Conservation (phyloP, 92 coral and sea anemone species). For the Epizoanthus scotinus region DNA sequence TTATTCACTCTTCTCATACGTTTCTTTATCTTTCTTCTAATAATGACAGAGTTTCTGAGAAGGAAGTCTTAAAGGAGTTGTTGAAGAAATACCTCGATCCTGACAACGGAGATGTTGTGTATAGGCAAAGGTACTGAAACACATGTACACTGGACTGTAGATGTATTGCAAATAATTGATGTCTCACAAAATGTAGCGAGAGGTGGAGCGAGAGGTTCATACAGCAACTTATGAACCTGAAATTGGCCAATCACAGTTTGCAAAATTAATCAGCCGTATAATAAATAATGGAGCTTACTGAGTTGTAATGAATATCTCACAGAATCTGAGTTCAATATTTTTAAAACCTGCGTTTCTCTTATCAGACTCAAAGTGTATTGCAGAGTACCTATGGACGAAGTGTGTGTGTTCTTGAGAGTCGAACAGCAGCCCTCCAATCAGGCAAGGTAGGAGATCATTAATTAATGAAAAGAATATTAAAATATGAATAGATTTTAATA, state of each 20-base stretch:
- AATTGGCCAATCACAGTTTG: no score
- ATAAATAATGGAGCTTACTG: no score
- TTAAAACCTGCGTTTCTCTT: neutral
- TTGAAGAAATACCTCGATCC: conserved; percentile 84
- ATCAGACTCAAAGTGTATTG: conserved; percentile 75
- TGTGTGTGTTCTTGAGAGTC: conserved; percentile 67
- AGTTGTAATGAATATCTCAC: neutral
- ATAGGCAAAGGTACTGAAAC: conserved; percentile 87
- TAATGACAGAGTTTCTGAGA: conserved; percentile 78
- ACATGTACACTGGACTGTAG: neutral
- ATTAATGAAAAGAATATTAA: neutral
- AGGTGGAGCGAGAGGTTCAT: no score
- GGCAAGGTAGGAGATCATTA: conserved; percentile 47
- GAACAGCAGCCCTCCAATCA: conserved; percentile 74
- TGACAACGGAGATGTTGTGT: conserved; percentile 73
- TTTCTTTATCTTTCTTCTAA: neutral
- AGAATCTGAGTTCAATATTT: neutral
- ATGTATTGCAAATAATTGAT: neutral
- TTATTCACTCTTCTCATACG: neutral
- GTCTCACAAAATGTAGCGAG: neutral
- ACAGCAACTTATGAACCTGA: no score
- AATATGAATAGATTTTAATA: neutral
- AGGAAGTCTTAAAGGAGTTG: conserved; percentile 51
- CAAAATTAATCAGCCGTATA: no score
- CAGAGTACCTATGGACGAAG: conserved; percentile 42